Base-by-base conservation (phyloP, 2,797 vertebrate species). In the Coracias cyanogaster region DNA sequence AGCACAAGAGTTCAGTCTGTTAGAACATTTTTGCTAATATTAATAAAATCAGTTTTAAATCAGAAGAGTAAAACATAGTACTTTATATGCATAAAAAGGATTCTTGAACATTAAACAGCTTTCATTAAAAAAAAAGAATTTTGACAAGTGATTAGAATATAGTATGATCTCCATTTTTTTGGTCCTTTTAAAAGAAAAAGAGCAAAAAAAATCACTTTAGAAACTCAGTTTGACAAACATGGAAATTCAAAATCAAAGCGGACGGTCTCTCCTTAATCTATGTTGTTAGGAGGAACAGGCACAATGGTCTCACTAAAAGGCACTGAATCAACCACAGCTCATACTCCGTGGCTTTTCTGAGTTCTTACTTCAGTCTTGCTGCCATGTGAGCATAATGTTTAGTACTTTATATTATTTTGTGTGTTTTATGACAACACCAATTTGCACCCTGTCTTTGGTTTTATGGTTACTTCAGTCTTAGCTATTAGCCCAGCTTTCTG, bases 31-130 rank as follows among this genome's bases (percentile, higher is more conserved):
- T 95, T 91, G 83, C 85, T 76, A 82, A 95, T 92, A 91, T 92
- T 93, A 91, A 94, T 82, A 82, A 96, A 96, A 94, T 87, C 46
- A 82, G 52, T 93, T 96, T 95, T 64, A 93, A 89, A 85, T 95
- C 92, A 58, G n/a, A 67, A 64, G 37, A 91, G 71, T 64, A 71
- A 94, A 96, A 33, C 51, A 39, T 22, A 20, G 65, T 84, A 45
- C 76, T 92, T 92, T 39, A 71, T 82, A 79, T 48, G 37, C 82
- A 66, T 84, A 79, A 86, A 95, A 91, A 77, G 39, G 61, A 82
- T 86, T 82, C 73, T 94, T 84, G 82, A 94, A 65, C 54, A 94
- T 78, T 90, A 89, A 96, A 80, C 26, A 93, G 65, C 61, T 92
- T 96, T 95, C 67, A 58, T 94, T 89, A 8, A 26, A 43, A 13